Base-by-base conservation (phyloP, 2,113 vertebrate species). In the Elachura formosa region DNA sequence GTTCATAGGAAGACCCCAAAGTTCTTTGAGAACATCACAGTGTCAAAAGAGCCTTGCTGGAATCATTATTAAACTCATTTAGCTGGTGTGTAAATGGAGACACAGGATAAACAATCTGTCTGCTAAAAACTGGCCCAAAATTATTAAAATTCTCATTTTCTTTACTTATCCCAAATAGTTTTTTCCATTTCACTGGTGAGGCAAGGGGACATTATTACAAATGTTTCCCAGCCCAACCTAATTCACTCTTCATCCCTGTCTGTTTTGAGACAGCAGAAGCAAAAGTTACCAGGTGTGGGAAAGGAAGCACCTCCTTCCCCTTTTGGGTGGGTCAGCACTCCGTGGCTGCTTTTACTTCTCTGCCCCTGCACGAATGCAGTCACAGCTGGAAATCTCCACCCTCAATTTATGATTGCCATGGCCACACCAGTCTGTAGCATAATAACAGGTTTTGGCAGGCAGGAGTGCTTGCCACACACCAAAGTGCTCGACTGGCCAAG, bases 321-420 rank as follows among this genome's bases (percentile, higher is more conserved):
- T 58, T 73, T 33, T 24, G 45, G 36, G 67, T 51, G 33, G 67
- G 28, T 51, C 36, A 51, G 46, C 67, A 73, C 51, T 43, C 76
- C 22, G 21, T 8, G 43, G 36, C 63, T 69, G 23, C 33, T 73
- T 64, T 54, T 61, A 64, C 6, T 22, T n/a, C 33, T 40, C 25
- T 54, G 28, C 62, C 76, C 21, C 41, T 80, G 56, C 10, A 56
- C 31, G 84, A 73, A 62, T 16, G 28, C 49, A 67, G 36, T 6
- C 48, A 78, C n/a, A 41, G 7, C 25, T 69, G 46, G 59, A 54
- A 86, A 77, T 36, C 46, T 59, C 43, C 38, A 23, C 34, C 55
- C n/a, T 55, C 19, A 4, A 12, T 6, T 40, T 48, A 0, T 49
- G 62, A 24, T 6, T 62, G 67, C 10, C 33, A 33, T 0, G 7